phyloP scores from a whole-genome alignment of 2,888 invertebrate genomes.

The Chouioia cunea region DNA sequence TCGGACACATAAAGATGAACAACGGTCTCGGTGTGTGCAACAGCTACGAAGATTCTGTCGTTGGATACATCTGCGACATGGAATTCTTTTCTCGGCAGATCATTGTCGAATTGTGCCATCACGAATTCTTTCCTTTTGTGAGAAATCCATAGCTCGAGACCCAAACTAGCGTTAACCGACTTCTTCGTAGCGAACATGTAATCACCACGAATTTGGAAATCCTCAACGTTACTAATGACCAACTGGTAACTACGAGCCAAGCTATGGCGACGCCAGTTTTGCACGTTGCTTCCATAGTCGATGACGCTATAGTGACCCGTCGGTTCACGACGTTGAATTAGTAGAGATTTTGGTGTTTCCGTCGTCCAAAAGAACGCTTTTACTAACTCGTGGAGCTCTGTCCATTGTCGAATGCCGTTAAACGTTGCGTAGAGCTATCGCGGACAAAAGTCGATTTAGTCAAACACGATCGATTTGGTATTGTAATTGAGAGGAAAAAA shows the following conservation, averaged over 20 bases:
- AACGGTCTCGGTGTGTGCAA: slow-evolving; percentile 79
- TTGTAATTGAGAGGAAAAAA: not conserved
- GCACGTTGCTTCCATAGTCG: slow-evolving; percentile 49
- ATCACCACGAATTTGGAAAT: slow-evolving; percentile 86
- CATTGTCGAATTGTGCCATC: slow-evolving; percentile 80
- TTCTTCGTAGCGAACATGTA: slow-evolving; percentile 88
- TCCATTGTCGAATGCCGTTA: slow-evolving; percentile 81
- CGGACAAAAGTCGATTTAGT: not conserved
- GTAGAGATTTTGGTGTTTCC: slow-evolving; percentile 71
- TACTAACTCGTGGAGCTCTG: slow-evolving; percentile 78
- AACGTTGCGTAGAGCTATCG: slow-evolving; percentile 81
- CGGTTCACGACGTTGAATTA: slow-evolving; percentile 79
- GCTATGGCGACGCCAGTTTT: slow-evolving; percentile 26
- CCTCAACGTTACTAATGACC: slow-evolving; percentile 79
- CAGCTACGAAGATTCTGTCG: slow-evolving; percentile 84
- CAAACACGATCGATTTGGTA: no score
- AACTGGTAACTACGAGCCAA: slow-evolving; percentile 62
- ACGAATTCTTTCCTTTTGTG: slow-evolving; percentile 80
- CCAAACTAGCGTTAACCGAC: slow-evolving; percentile 56
- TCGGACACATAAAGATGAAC: slow-evolving; percentile 88
- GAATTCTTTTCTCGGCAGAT: slow-evolving; percentile 76
- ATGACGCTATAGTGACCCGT: slow-evolving; percentile 73
- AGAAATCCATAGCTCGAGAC: slow-evolving; percentile 81
- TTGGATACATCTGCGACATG: slow-evolving; percentile 88
- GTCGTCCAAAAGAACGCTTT: slow-evolving; percentile 84